Evolutionary conservation across 2,888 invertebrate species (phyloP).

Genomic region (Agonum fuliginosum): DNA sequence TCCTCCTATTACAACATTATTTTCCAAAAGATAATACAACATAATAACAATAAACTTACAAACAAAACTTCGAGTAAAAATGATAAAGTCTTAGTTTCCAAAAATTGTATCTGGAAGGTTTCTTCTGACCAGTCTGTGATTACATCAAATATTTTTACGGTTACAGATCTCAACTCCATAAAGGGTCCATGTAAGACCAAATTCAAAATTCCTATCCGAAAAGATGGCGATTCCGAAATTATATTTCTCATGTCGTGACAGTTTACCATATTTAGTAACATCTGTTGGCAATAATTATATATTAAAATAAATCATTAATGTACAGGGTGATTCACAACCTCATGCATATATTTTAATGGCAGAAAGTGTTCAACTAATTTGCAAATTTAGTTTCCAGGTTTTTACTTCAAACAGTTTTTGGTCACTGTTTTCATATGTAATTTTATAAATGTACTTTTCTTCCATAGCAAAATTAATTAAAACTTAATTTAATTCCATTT

Average conservation of each 20-base stretch:
- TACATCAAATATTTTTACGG: not conserved
- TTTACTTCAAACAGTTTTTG: not conserved
- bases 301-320: too few relatives aligned
- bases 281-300: not conserved
- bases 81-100: not conserved
- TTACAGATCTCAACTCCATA: not conserved
- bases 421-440: too few relatives aligned
- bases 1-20: not conserved
- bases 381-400: too few relatives aligned
- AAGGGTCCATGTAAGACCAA: not conserved
- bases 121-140: not conserved
- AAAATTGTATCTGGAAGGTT: too few relatives aligned
- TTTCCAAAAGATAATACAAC: not conserved
- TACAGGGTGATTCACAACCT: too few relatives aligned
- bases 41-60: not conserved
- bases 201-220: not conserved
- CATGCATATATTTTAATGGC: too few relatives aligned
- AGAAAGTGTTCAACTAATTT: too few relatives aligned
- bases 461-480: too few relatives aligned
- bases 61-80: not conserved
- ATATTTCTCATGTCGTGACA: not conserved
- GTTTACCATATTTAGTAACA: not conserved
- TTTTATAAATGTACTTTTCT: too few relatives aligned
- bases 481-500: too few relatives aligned
- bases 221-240: not conserved